These are phyloP conservation scores for Neogobius melanostomus DNA, from an alignment of 2,113 vertebrate genomes.

Conservation along the genomic window DNA sequence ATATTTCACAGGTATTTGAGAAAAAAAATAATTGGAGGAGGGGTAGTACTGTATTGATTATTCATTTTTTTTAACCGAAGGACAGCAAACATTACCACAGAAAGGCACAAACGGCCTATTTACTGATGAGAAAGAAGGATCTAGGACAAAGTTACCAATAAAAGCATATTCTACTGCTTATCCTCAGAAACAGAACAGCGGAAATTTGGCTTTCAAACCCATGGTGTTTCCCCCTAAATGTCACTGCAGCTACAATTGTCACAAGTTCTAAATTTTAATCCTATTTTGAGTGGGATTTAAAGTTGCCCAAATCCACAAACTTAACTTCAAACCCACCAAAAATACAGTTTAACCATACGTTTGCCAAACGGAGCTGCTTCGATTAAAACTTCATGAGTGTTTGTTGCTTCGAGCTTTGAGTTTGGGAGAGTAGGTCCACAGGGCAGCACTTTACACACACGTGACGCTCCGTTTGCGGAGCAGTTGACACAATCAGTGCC, in stretches of 20 bases:
- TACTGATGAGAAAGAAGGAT: too few relatives aligned
- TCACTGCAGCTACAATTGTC: background rate
- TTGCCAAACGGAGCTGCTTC: background rate
- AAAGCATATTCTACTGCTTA: too few relatives aligned
- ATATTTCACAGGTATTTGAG: too few relatives aligned
- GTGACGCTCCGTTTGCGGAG: slow-evolving; percentile 67
- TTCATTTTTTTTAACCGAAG: too few relatives aligned
- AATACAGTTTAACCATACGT: background rate
- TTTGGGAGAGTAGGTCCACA: slow-evolving; percentile 27
- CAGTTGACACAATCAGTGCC: slow-evolving; percentile 68
- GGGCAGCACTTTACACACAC: slow-evolving; percentile 52
- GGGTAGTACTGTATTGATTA: too few relatives aligned
- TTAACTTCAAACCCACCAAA: background rate
- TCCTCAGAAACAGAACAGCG: too few relatives aligned
- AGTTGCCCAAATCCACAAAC: slow-evolving; percentile 5
- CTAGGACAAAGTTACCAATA: too few relatives aligned
- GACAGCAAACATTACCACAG: too few relatives aligned
- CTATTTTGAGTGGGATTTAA: background rate
- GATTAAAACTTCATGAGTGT: background rate
- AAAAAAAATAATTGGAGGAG: too few relatives aligned
- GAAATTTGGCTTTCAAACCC: too few relatives aligned
- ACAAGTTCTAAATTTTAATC: background rate
- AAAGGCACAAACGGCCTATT: too few relatives aligned
- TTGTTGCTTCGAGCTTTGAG: background rate
- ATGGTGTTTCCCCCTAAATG: too few relatives aligned